Percentiles rank a stretch among this genome's conserved stretches.
Evolutionary conservation across 2,113 vertebrate genomes (phyloP).

Genomic region (Lycocorax pyrrhopterus): DNA sequence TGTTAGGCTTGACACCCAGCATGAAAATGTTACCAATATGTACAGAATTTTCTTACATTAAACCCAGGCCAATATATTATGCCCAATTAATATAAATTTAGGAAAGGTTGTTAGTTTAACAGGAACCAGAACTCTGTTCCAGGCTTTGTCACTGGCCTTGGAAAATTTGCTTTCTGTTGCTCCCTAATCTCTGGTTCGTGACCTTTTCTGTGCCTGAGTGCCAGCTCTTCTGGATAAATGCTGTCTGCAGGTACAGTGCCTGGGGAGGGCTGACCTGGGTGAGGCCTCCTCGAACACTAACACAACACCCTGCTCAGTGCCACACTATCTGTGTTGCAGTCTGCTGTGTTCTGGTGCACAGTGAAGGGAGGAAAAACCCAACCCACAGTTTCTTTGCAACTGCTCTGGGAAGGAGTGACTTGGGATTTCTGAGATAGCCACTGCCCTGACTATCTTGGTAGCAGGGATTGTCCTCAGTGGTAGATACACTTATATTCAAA

Average conservation of each 20-base stretch:
- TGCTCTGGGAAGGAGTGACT: not conserved
- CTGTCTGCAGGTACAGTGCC: not conserved
- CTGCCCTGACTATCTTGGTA: not conserved
- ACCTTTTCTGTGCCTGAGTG: not conserved
- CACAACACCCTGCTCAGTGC: not conserved
- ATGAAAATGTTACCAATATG: not conserved
- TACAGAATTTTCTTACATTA: not conserved
- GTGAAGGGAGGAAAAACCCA: not conserved
- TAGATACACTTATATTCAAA: not conserved
- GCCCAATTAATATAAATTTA: not conserved
- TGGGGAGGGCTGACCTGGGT: not conserved
- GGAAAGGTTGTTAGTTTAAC: not conserved
- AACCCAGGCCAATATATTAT: not conserved
- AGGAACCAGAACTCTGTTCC: not conserved
- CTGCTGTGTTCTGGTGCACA: not conserved
- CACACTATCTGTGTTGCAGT: fast-evolving
- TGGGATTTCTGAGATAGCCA: not conserved
- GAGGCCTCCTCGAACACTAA: too few relatives aligned
- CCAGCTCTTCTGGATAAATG: not conserved
- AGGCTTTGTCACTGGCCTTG: not conserved
- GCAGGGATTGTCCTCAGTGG: not conserved
- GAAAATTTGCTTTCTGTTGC: not conserved
- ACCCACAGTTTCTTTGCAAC: not conserved
- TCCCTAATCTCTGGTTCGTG: not conserved
- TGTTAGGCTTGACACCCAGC: not conserved